Conservation (phyloP, 53 echinoderm and acorn worm genomes). For the Antedon mediterranea region DNA sequence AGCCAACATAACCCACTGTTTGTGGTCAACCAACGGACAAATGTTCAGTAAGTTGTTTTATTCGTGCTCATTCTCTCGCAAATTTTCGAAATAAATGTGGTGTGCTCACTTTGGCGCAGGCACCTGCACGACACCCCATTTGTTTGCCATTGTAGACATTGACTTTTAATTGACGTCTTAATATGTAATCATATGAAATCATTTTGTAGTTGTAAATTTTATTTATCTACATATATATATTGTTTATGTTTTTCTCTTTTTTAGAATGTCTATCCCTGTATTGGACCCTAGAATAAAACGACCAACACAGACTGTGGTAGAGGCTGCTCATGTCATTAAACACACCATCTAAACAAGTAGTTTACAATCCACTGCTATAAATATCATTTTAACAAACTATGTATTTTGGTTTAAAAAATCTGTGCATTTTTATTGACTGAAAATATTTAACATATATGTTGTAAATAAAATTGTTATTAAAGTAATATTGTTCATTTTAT, state of each 20-base stretch:
- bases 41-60: conserved; percentile 63
- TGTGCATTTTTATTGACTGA: background rate
- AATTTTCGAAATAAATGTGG: too few species aligned
- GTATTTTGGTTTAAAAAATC: background rate
- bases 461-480: background rate
- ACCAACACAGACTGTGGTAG: conserved; percentile 86
- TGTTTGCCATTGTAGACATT: too few species aligned
- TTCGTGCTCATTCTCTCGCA: conserved; percentile 13
- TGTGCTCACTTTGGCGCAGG: too few species aligned
- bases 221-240: too few species aligned
- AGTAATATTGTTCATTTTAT: background rate
- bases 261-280: conserved; percentile 75
- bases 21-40: conserved; percentile 94
- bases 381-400: too few species aligned
- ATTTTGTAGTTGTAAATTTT: too few species aligned
- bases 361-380: background rate
- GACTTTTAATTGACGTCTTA: too few species aligned
- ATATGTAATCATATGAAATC: too few species aligned
- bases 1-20: conserved; percentile 94
- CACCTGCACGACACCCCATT: too few species aligned
- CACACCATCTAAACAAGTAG: conserved; percentile 25
- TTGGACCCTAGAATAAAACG: conserved; percentile 80
- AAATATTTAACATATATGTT: background rate
- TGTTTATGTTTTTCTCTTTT: conserved; percentile 5
- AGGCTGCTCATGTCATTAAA: conserved; percentile 39